Conservation (phyloP, 53 echinoderm and acorn worm species). For the Henricia sp. region DNA sequence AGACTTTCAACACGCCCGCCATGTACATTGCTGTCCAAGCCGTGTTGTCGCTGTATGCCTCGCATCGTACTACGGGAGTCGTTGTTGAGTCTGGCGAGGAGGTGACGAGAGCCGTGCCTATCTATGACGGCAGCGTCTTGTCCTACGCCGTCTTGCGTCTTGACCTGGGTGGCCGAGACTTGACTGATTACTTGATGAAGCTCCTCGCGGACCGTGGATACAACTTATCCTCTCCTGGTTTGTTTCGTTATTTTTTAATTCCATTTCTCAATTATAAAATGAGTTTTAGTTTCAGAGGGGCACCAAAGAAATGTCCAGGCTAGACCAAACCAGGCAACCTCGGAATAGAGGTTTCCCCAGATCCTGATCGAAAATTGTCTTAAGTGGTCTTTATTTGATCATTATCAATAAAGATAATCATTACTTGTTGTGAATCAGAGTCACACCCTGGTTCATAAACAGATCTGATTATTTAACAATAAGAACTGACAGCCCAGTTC, state of each 20-base stretch:
- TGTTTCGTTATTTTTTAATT: not conserved
- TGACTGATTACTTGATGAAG: conserved; percentile 82
- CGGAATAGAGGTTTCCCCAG: no score
- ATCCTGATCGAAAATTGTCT: no score
- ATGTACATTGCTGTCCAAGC: conserved; percentile 84
- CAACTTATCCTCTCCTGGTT: conserved; percentile 44
- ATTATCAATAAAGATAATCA: no score
- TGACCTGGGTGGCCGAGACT: conserved; percentile 72
- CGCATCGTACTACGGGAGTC: conserved; percentile 84
- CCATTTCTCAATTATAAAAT: no score
- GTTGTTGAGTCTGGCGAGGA: conserved; percentile 88
- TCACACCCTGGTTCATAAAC: no score
- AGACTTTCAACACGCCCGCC: conserved; percentile 86
- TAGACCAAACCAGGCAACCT: no score
- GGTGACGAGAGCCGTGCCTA: conserved; percentile 87
- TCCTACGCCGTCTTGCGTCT: conserved; percentile 78
- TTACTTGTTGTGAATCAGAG: no score
- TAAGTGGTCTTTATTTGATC: no score
- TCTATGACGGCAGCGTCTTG: conserved; percentile 80
- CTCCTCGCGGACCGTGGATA: conserved; percentile 81
- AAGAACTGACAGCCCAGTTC: no score
- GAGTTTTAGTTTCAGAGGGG: no score
- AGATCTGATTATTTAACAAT: no score
- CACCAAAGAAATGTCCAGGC: no score
- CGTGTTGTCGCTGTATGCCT: conserved; percentile 87